Evolutionary conservation across 2,113 vertebrate genomes (phyloP).

Genomic region (Sigmodon hispidus): DNA sequence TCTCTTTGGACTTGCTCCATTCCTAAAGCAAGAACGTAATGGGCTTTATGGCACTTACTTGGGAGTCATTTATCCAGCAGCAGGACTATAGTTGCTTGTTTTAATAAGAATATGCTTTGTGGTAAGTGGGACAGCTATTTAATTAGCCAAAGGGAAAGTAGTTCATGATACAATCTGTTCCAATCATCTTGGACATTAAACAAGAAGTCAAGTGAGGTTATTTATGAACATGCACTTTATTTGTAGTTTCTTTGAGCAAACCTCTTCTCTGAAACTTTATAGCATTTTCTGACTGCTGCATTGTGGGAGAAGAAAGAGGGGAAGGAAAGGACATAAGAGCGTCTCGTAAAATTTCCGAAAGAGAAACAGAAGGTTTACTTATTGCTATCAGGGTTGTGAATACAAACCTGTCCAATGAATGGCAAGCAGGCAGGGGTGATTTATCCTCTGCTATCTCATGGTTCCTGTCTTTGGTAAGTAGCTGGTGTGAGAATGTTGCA

Average conservation of each 20-base stretch:
- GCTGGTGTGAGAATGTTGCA: slow-evolving; percentile 72
- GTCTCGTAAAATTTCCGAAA: slow-evolving; percentile 73
- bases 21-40: slow-evolving; percentile 95
- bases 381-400: slow-evolving; percentile 78
- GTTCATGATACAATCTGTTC: slow-evolving; percentile 91
- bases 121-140: slow-evolving; percentile 94
- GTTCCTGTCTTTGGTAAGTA: slow-evolving; percentile 77
- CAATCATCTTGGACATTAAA: slow-evolving; percentile 91
- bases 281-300: slow-evolving; percentile 77
- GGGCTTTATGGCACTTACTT: slow-evolving; percentile 96
- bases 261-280: slow-evolving; percentile 84
- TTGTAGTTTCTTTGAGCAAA: slow-evolving; percentile 86
- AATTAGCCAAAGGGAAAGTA: slow-evolving; percentile 94
- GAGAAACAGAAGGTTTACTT: slow-evolving; percentile 81
- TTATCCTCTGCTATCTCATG: slow-evolving; percentile 77
- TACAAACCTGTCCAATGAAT: slow-evolving; percentile 71
- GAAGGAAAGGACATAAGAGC: slow-evolving; percentile 74
- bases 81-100: slow-evolving; percentile 95
- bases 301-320: slow-evolving; percentile 58
- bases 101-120: slow-evolving; percentile 96
- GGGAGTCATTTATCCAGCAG: slow-evolving; percentile 94
- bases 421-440: slow-evolving; percentile 74
- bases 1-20: slow-evolving; percentile 97
- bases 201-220: slow-evolving; percentile 88
- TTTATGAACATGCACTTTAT: slow-evolving; percentile 87